phyloP scores from a whole-genome alignment of 2,113 vertebrate genomes.

The Gulo gulo region DNA sequence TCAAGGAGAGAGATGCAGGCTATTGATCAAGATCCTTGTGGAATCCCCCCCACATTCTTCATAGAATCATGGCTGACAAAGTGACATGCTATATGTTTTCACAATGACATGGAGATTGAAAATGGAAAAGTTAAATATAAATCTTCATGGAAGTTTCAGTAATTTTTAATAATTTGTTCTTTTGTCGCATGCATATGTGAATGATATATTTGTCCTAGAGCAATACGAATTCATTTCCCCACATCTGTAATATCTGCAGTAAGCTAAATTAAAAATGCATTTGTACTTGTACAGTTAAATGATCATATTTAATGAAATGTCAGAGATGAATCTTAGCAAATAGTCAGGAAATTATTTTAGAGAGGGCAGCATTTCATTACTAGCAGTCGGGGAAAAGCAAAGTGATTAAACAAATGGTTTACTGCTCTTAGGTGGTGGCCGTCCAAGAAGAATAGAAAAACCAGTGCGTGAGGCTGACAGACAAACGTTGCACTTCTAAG shows the following conservation, averaged over 20 bases:
- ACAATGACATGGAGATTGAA: slow-evolving; percentile 79
- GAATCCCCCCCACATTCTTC: slow-evolving; percentile 75
- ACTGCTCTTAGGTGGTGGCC: slow-evolving; percentile 52
- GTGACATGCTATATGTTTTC: slow-evolving; percentile 79
- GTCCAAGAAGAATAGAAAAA: not conserved
- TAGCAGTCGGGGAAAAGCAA: slow-evolving; percentile 82
- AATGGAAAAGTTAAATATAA: slow-evolving; percentile 88
- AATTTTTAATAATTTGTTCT: slow-evolving; percentile 91
- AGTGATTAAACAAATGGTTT: slow-evolving; percentile 85
- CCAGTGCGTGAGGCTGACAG: not conserved
- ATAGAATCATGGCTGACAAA: slow-evolving; percentile 75
- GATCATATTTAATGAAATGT: slow-evolving; percentile 94
- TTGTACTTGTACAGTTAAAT: slow-evolving; percentile 93
- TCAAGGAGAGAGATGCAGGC: slow-evolving; percentile 35
- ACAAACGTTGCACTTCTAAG: not conserved
- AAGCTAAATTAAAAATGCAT: slow-evolving; percentile 93
- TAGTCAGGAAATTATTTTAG: slow-evolving; percentile 90
- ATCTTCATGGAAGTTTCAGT: slow-evolving; percentile 89
- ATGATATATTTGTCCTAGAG: slow-evolving; percentile 91
- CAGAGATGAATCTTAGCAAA: slow-evolving; percentile 91
- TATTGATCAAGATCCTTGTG: slow-evolving; percentile 67
- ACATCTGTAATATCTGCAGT: slow-evolving; percentile 90
- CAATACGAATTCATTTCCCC: slow-evolving; percentile 88
- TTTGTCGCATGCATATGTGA: slow-evolving; percentile 85
- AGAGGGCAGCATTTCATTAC: slow-evolving; percentile 86